A percentile compares a stretch with the other conserved stretches of the same genome.
Evolutionary conservation across 2,797 vertebrate species (phyloP).

Genomic region (Falco naumanni): DNA sequence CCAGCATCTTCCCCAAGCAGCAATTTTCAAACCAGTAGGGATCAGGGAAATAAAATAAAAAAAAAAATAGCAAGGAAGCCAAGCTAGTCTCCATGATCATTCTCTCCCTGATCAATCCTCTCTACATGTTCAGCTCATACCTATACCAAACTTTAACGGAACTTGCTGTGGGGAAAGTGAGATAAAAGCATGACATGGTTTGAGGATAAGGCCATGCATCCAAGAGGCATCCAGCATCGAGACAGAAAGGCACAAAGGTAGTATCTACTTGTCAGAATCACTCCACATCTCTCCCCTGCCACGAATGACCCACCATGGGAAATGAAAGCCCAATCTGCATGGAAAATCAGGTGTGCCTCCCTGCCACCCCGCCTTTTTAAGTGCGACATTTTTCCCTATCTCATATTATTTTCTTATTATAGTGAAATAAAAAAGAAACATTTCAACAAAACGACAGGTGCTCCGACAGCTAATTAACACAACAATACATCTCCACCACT

Average conservation of each 20-base stretch:
- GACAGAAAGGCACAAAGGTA: background rate
- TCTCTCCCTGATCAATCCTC: background rate
- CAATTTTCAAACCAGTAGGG: background rate
- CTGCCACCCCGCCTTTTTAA: rapidly evolving
- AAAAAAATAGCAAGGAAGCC: background rate
- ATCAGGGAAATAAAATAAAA: background rate
- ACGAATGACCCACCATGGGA: rapidly evolving
- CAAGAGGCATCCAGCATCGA: background rate
- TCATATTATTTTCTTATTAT: background rate
- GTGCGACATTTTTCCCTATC: background rate
- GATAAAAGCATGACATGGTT: background rate
- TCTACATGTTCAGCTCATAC: background rate
- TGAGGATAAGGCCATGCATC: background rate
- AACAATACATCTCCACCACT: background rate
- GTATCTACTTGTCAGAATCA: background rate
- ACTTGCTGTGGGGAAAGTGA: background rate
- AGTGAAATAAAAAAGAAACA: background rate
- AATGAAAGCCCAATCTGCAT: background rate
- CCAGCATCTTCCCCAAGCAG: background rate
- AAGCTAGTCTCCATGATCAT: background rate
- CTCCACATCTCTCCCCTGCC: background rate
- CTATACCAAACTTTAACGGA: background rate
- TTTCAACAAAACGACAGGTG: background rate
- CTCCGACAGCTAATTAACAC: background rate
- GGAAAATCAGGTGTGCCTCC: background rate